Percentiles rank a stretch among this genome's conserved stretches.
Evolutionary conservation across 2,113 vertebrate species (phyloP).

Genomic region (Syrmaticus mikado): DNA sequence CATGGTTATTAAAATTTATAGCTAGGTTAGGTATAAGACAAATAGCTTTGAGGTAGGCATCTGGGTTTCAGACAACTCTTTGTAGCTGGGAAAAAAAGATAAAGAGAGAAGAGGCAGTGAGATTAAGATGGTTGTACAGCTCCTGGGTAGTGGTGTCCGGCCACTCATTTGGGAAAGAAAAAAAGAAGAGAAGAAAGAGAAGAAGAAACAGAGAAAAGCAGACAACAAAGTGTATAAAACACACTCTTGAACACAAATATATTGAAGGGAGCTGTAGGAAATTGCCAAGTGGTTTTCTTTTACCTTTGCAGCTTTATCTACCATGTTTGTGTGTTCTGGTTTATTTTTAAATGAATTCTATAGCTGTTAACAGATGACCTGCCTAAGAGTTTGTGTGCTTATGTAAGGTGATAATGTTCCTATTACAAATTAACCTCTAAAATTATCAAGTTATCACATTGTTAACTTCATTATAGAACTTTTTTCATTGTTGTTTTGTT

Average conservation of each 20-base stretch:
- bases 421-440: neutral
- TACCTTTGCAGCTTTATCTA: neutral
- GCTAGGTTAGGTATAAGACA: neutral
- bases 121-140: neutral
- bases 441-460: neutral
- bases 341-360: neutral
- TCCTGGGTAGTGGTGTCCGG: neutral
- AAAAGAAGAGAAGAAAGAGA: neutral
- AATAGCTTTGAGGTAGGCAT: slow-evolving; percentile 39
- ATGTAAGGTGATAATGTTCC: neutral
- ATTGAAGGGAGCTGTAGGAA: neutral
- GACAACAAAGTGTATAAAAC: neutral
- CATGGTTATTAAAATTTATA: slow-evolving; percentile 33
- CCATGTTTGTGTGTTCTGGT: neutral
- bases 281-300: neutral
- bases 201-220: neutral
- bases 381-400: neutral
- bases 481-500: neutral
- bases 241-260: neutral
- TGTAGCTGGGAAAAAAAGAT: neutral
- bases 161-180: neutral
- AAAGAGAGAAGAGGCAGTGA: neutral
- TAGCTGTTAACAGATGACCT: neutral
- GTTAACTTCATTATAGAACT: neutral
- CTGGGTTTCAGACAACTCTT: slow-evolving; percentile 8